Evolutionary conservation across 2,797 vertebrate genomes (phyloP).

Genomic region (Sternotherus odoratus): DNA sequence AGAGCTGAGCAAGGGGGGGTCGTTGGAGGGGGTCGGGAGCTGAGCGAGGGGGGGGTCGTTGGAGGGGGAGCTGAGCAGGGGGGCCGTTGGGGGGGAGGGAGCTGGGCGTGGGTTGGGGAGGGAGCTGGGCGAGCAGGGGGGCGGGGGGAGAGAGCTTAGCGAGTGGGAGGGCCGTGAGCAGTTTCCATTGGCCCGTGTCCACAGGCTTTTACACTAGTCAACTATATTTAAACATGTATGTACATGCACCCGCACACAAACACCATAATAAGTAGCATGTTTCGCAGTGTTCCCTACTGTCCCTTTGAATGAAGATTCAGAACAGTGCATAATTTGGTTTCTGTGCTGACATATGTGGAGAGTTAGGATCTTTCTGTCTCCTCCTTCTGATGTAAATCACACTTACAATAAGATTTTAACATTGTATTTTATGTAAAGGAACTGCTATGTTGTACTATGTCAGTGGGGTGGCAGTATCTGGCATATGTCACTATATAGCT

Average conservation of each 20-base stretch:
- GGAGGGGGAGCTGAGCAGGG: too few relatives aligned
- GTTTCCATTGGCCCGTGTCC: too few relatives aligned
- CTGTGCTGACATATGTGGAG: background rate
- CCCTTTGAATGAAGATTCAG: background rate
- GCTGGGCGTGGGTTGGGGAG: too few relatives aligned
- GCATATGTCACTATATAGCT: background rate
- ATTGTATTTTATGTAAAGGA: background rate
- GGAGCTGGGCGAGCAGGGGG: too few relatives aligned
- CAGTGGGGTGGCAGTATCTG: background rate
- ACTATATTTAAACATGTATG: background rate
- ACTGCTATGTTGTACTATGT: background rate
- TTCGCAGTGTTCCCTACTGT: background rate
- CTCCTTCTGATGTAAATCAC: background rate
- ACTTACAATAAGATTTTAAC: background rate
- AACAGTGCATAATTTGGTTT: background rate
- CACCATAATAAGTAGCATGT: background rate
- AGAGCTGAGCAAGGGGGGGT: too few relatives aligned
- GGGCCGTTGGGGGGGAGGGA: too few relatives aligned
- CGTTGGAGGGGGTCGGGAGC: too few relatives aligned
- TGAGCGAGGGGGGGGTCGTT: too few relatives aligned
- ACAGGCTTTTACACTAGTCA: too few relatives aligned
- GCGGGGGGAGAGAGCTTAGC: too few relatives aligned
- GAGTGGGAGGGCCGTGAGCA: too few relatives aligned
- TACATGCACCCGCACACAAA: fast-evolving
- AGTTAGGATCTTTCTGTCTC: background rate